phyloP scores from a whole-genome alignment of 2,888 invertebrate genomes.

The Melanotus villosus region DNA sequence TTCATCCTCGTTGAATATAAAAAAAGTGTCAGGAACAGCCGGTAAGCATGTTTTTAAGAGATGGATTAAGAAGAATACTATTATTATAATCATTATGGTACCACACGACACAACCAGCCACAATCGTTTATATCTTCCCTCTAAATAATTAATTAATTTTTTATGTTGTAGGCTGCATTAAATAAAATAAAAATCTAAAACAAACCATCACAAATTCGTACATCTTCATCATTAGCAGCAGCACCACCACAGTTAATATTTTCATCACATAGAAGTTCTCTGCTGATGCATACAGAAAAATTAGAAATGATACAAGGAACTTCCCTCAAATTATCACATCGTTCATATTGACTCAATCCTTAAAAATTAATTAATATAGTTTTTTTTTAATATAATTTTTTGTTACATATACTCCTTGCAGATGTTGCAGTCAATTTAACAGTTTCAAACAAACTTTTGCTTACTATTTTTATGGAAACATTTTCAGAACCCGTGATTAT shows the following conservation, averaged over 20 bases:
- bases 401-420: slow-evolving; percentile 43
- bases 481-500: background rate
- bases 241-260: slow-evolving; percentile 52
- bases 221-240: slow-evolving; percentile 49
- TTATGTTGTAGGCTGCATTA: too few relatives aligned
- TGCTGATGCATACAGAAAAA: slow-evolving; percentile 48
- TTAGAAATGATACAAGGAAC: slow-evolving; percentile 42
- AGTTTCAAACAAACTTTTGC: slow-evolving; percentile 22
- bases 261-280: slow-evolving; percentile 50
- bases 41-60: slow-evolving; percentile 33
- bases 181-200: background rate
- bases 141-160: slow-evolving; percentile 16
- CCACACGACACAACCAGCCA: slow-evolving; percentile 26
- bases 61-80: slow-evolving; percentile 23
- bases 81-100: slow-evolving; percentile 16
- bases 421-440: slow-evolving; percentile 50
- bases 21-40: slow-evolving; percentile 41
- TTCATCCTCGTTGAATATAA: slow-evolving; percentile 45
- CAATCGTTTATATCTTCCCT: slow-evolving; percentile 18
- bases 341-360: slow-evolving; percentile 36
- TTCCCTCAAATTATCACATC: slow-evolving; percentile 40
- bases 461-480: background rate
- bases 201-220: slow-evolving; percentile 41
- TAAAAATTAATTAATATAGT: slow-evolving; percentile 20
- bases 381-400: background rate